Evolutionary conservation across 1,140 invertebrate genomes (phyloP).

Genomic region (Alviniconcha marisindica): DNA sequence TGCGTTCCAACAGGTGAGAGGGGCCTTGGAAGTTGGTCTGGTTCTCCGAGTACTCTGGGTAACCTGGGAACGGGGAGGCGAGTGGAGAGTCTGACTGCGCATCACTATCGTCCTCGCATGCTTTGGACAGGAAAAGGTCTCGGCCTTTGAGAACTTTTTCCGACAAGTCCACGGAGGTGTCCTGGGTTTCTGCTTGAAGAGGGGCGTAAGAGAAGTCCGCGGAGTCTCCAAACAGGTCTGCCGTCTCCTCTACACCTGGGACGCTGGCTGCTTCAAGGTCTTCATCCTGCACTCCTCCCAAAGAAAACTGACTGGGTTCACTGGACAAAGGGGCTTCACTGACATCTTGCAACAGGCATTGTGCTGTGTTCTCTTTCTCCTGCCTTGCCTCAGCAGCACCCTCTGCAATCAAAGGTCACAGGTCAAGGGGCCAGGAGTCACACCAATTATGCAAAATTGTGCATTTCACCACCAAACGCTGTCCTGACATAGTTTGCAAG

Average conservation of each 20-base stretch:
- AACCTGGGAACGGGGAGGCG: background rate
- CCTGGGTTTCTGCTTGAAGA: background rate
- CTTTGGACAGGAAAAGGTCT: constrained; percentile 31
- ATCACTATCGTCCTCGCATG: constrained; percentile 33
- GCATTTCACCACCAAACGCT: no score
- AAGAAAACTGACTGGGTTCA: background rate
- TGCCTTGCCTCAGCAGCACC: constrained; percentile 11
- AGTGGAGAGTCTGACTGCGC: constrained; percentile 8
- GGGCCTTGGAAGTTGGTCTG: background rate
- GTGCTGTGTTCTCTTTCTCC: constrained; percentile 25
- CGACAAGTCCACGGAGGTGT: background rate
- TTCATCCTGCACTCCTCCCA: background rate
- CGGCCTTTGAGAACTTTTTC: constrained; percentile 28
- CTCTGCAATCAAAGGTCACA: constrained; percentile 26
- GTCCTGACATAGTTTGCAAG: no score
- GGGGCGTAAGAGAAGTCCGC: background rate
- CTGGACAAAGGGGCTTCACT: constrained; percentile 1
- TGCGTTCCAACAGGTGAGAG: background rate
- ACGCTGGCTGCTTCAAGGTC: background rate
- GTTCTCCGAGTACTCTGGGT: background rate
- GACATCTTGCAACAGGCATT: background rate
- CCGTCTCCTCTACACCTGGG: constrained; percentile 1
- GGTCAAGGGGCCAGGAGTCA: no score
- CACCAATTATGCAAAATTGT: no score
- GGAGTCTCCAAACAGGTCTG: background rate